These are phyloP conservation scores for Panzeria rudis DNA, from an alignment of 2,888 invertebrate species.

Conservation along the genomic window DNA sequence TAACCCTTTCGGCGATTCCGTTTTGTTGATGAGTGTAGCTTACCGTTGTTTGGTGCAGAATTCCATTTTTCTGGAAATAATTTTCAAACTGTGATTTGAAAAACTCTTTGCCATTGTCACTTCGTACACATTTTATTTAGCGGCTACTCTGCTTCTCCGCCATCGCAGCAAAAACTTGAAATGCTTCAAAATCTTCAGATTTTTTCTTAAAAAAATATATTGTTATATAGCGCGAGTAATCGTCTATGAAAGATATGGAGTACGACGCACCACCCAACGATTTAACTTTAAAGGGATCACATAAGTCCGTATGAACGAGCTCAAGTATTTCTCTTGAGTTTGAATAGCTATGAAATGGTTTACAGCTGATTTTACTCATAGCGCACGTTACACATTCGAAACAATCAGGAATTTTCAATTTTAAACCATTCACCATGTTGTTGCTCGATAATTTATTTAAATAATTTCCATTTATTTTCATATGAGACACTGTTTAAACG, in stretches of 20 bases:
- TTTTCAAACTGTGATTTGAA: conserved; percentile 59
- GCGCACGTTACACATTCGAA: conserved; percentile 8
- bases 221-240: conserved; percentile 54
- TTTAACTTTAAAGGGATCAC: conserved; percentile 51
- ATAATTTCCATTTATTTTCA: conserved; percentile 14
- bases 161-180: conserved; percentile 60
- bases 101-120: conserved; percentile 65
- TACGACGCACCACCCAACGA: conserved; percentile 63
- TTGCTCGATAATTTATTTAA: background rate
- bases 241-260: conserved; percentile 66
- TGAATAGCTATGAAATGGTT: conserved; percentile 36
- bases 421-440: conserved; percentile 9
- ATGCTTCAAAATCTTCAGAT: conserved; percentile 66
- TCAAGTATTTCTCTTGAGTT: conserved; percentile 38
- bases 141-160: conserved; percentile 54
- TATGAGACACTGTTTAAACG: background rate
- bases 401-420: conserved; percentile 28
- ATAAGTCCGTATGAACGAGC: conserved; percentile 66
- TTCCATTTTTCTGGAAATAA: conserved; percentile 32
- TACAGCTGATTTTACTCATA: conserved; percentile 5
- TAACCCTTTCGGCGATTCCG: conserved; percentile 18
- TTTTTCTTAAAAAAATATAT: too few relatives aligned
- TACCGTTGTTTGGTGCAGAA: conserved; percentile 49
- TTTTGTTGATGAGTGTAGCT: conserved; percentile 44
- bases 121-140: conserved; percentile 54